phyloP scores from a whole-genome alignment of 2,797 vertebrate species.

The Phaenicophaeus curvirostris region DNA sequence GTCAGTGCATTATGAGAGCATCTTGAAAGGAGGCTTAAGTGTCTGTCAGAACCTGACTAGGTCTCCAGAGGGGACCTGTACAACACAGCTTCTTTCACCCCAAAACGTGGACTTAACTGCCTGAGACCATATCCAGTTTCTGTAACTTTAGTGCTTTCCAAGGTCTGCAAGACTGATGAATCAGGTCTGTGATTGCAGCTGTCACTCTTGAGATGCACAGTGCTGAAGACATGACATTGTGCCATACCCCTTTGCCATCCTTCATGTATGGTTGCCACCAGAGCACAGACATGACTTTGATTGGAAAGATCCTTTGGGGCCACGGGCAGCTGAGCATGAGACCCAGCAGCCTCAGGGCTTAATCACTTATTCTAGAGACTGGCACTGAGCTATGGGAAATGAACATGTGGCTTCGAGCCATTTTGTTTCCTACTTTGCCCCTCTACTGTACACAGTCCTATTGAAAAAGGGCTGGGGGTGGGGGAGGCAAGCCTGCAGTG shows the following conservation, averaged over 20 bases:
- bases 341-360: neutral
- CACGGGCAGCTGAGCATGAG: neutral
- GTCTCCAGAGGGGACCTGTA: neutral
- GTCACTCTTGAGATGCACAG: neutral
- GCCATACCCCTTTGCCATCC: neutral
- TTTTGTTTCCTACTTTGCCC: slow-evolving; percentile 20
- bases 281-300: neutral
- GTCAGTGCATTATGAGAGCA: neutral
- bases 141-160: neutral
- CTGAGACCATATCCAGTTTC: neutral
- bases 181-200: neutral
- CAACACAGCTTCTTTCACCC: neutral
- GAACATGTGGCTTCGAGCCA: slow-evolving; percentile 45
- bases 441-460: neutral
- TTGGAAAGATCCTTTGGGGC: neutral
- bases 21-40: neutral
- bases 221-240: neutral
- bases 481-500: neutral
- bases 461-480: neutral
- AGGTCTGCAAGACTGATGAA: neutral
- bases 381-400: slow-evolving; percentile 55
- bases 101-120: neutral
- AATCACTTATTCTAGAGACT: slow-evolving; percentile 9
- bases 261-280: neutral
- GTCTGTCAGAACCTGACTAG: neutral